These are phyloP conservation scores for Papilio protenor DNA, from an alignment of 2,888 invertebrate genomes.

Conservation along the genomic window DNA sequence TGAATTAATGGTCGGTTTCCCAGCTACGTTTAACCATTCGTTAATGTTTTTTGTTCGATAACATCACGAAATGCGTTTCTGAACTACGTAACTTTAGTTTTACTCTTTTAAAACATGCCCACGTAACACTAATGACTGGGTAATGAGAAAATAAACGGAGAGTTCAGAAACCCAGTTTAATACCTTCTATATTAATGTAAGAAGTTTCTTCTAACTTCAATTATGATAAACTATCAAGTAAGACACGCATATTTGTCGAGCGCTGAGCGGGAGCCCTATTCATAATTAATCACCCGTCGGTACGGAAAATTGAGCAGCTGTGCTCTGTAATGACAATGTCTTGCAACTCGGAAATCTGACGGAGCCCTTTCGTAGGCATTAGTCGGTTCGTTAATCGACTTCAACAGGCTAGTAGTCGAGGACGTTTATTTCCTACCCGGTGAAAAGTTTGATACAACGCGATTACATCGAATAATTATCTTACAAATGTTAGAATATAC, in stretches of 20 bases:
- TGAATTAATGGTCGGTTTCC: too few relatives aligned
- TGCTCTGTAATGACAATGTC: constrained; percentile 70
- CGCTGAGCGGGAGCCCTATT: constrained; percentile 52
- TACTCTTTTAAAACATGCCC: too few relatives aligned
- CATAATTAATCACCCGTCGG: constrained; percentile 74
- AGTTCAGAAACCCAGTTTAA: too few relatives aligned
- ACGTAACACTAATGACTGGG: too few relatives aligned
- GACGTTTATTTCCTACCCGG: neutral
- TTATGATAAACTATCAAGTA: constrained; percentile 14
- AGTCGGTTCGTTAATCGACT: constrained; percentile 49
- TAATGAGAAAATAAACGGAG: too few relatives aligned
- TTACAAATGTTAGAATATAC: neutral
- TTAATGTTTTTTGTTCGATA: too few relatives aligned
- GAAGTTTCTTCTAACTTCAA: neutral
- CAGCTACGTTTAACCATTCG: too few relatives aligned
- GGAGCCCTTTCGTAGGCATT: constrained; percentile 46
- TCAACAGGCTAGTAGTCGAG: constrained; percentile 43
- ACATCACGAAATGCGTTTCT: too few relatives aligned
- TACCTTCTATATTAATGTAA: constrained; percentile 5
- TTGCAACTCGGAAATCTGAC: constrained; percentile 57
- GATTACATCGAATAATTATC: neutral
- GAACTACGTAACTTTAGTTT: too few relatives aligned
- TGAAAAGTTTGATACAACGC: neutral
- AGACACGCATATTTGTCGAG: constrained; percentile 10
- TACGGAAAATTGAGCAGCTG: constrained; percentile 77